Percentiles rank a stretch among this genome's conserved stretches.
Evolutionary conservation across 2,888 invertebrate genomes (phyloP).

Genomic region (Drosophila paranaensis): DNA sequence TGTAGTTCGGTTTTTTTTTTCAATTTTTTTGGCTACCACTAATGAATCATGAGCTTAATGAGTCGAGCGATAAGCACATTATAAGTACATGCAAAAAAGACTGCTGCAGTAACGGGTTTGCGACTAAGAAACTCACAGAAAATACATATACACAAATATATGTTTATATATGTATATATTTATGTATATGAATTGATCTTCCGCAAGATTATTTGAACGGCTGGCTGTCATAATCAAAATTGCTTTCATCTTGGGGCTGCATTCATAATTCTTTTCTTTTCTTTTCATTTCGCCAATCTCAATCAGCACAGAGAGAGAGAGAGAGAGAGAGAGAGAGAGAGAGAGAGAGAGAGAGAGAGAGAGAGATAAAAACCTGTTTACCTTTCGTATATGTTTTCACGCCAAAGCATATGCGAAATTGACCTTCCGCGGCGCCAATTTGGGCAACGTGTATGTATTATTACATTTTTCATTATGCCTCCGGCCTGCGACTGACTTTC

Average conservation of each 20-base stretch:
- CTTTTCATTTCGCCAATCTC: neutral
- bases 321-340: neutral
- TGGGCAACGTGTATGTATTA: slow-evolving; percentile 12
- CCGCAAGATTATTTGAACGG: neutral
- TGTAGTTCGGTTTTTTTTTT: neutral
- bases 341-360: neutral
- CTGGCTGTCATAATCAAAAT: slow-evolving; percentile 5
- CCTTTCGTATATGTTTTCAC: slow-evolving; percentile 10
- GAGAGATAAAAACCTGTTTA: slow-evolving; percentile 12
- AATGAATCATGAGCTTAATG: slow-evolving; percentile 16
- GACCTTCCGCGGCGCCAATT: slow-evolving; percentile 43
- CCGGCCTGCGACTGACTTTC: slow-evolving; percentile 61
- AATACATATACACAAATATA: neutral
- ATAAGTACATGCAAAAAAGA: slow-evolving; percentile 4
- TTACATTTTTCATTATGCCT: slow-evolving; percentile 45
- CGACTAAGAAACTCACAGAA: neutral
- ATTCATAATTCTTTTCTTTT: slow-evolving; percentile 12
- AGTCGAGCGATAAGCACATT: slow-evolving; percentile 7
- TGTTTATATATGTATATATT: neutral
- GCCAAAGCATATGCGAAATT: slow-evolving; percentile 32
- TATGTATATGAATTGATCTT: neutral
- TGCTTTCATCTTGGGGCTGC: neutral
- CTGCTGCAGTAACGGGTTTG: neutral
- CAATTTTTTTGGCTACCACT: neutral
- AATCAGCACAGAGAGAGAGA: neutral